Base-by-base conservation (phyloP, 1,140 invertebrate species). In the Adelges cooleyi region DNA sequence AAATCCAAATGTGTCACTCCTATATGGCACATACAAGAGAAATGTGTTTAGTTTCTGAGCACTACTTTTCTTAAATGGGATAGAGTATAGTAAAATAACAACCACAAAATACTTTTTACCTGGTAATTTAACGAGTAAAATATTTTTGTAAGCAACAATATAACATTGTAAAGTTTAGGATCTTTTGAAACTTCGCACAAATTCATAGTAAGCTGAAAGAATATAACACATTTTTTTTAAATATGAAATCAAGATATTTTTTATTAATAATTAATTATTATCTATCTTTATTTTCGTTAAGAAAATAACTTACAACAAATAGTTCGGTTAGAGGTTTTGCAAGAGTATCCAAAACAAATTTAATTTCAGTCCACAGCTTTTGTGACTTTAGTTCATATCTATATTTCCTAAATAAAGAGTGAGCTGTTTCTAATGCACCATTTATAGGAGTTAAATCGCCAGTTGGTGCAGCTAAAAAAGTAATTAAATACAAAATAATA, bases 61-160 rank as follows among this genome's bases (percentile, higher is more conserved):
- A n/a, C n/a, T n/a, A n/a, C n/a, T n/a, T n/a, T n/a, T n/a, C n/a
- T n/a, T n/a, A n/a, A n/a, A n/a, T n/a, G n/a, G n/a, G n/a, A n/a
- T n/a, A n/a, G n/a, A n/a, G n/a, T n/a, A n/a, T n/a, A 23, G 18
- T 20, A 27, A 46, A 51, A 44, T 23, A 18, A 65, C 13, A 29
- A 20, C 15, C 8, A 44, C 22, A 65, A 49, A 27, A 69, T 42
- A 23, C 22, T 44, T 71, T 73, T 76, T 75, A 84, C 84, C 80
- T 96, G 93, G 70, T 83, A 92, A 77, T 98, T 98, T 4, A 99
- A 80, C 3, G 92, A 96, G 75, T 94, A 92, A 77, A 97, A 98
- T 22, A 98, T 90, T 79, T 98, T 96, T 68, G 86, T 87, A n/a
- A 96, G 86, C 2, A 95, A 78, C 20, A 89, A 81, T 48, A 98